A percentile compares a stretch with the other conserved stretches of the same genome.
Evolutionary conservation across 2,888 invertebrate genomes (phyloP).

Genomic region (Falcaria lacertinaria): DNA sequence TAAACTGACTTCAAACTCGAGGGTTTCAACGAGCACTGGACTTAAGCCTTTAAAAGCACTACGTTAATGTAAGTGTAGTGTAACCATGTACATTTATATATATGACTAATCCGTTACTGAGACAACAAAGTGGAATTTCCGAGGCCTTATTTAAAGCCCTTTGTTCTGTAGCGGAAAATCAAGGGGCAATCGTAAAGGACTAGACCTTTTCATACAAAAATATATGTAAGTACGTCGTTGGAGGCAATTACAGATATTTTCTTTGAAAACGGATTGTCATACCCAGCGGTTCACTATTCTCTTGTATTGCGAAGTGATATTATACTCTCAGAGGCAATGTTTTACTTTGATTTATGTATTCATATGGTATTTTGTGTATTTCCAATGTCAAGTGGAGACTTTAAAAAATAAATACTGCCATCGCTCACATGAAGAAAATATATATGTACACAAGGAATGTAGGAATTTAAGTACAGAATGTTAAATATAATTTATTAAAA

Average conservation of each 20-base stretch:
- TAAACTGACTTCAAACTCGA: neutral
- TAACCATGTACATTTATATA: neutral
- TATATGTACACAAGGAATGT: too few relatives aligned
- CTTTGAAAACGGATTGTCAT: conserved; percentile 48
- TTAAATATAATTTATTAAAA: too few relatives aligned
- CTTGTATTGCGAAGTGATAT: conserved; percentile 4
- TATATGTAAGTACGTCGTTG: conserved; percentile 44
- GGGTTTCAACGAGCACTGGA: neutral
- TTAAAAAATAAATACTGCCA: too few relatives aligned
- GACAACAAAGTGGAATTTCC: conserved; percentile 19
- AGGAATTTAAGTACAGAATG: too few relatives aligned
- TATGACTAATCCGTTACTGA: conserved; percentile 8
- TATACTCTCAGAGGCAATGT: neutral
- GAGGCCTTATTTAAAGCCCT: conserved; percentile 47
- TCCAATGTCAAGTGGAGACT: too few relatives aligned
- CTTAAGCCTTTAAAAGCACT: neutral
- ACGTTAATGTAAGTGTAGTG: neutral
- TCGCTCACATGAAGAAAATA: too few relatives aligned
- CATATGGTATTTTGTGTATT: too few relatives aligned
- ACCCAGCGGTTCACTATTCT: conserved; percentile 23
- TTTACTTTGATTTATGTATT: neutral
- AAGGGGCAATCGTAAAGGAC: conserved; percentile 42
- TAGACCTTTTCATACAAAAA: conserved; percentile 49
- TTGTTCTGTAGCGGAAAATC: conserved; percentile 60
- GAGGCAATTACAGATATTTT: conserved; percentile 58